phyloP scores from a whole-genome alignment of 2,113 vertebrate genomes.

The Misgurnus anguillicaudatus region DNA sequence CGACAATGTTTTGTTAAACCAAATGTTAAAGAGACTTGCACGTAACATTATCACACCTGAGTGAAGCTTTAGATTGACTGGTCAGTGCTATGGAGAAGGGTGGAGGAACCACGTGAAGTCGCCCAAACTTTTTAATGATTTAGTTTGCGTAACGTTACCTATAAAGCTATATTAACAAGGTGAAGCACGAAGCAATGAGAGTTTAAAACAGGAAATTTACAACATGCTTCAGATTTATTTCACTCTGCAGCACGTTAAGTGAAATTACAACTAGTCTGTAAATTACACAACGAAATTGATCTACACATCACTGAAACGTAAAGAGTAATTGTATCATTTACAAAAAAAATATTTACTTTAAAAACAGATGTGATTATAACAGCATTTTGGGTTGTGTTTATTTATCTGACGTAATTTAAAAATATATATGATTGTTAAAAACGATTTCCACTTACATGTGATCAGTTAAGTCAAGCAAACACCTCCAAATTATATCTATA shows the following conservation, averaged over 20 bases:
- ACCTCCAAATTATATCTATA: slow-evolving; percentile 1
- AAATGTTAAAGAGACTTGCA: background rate
- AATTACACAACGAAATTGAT: background rate
- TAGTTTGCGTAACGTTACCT: background rate
- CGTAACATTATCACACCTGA: background rate
- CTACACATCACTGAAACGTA: background rate
- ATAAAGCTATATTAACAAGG: background rate
- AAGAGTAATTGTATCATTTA: background rate
- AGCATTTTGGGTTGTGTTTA: background rate
- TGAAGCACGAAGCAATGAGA: too few species aligned
- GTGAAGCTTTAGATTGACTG: background rate
- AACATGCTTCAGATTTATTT: background rate
- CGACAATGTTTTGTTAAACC: background rate
- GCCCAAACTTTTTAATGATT: background rate
- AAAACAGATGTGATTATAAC: too few species aligned
- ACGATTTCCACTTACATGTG: slow-evolving; percentile 18
- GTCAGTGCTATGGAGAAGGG: background rate
- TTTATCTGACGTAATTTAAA: background rate
- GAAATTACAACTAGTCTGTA: background rate
- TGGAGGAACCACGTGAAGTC: slow-evolving; percentile 3
- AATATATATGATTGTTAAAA: background rate
- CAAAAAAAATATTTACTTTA: background rate
- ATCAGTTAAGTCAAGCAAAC: slow-evolving; percentile 5
- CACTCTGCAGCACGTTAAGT: background rate
- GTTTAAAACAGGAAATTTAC: background rate